phyloP scores from a whole-genome alignment of 2,888 invertebrate species.

The Druceiella hillmani region DNA sequence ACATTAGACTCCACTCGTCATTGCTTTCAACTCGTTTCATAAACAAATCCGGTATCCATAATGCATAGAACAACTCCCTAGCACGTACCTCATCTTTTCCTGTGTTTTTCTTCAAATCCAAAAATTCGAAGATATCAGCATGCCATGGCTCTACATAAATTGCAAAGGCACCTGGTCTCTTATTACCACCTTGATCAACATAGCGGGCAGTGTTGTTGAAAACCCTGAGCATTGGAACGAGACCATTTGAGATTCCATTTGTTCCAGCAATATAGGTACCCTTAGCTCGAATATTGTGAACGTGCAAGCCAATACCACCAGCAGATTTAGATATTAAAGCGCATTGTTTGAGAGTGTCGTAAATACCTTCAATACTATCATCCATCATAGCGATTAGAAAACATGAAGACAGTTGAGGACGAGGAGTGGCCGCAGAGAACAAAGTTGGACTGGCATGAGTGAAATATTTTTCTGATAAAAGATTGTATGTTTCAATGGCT shows the following conservation, averaged over 20 bases:
- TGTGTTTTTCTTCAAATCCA: conserved; percentile 92
- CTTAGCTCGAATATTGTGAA: conserved; percentile 90
- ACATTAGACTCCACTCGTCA: conserved; percentile 93
- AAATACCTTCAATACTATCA: conserved; percentile 95
- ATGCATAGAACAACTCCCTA: conserved; percentile 90
- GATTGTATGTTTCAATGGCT: conserved; percentile 93
- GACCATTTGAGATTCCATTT: conserved; percentile 90
- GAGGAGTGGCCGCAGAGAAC: conserved; percentile 88
- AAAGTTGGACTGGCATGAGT: conserved; percentile 98
- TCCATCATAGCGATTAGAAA: conserved; percentile 91
- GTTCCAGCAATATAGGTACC: conserved; percentile 92
- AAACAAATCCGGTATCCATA: conserved; percentile 98
- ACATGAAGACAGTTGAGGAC: conserved; percentile 93
- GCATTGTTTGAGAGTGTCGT: conserved; percentile 85
- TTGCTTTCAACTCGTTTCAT: conserved; percentile 90
- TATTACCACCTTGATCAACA: conserved; percentile 97
- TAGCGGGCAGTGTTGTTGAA: conserved; percentile 95
- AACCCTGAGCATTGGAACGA: conserved; percentile 93
- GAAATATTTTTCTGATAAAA: conserved; percentile 91
- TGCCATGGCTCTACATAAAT: conserved; percentile 99
- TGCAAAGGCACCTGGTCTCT: conserved; percentile 96
- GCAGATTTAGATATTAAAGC: conserved; percentile 95
- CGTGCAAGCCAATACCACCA: conserved; percentile 94
- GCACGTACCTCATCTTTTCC: conserved; percentile 93
- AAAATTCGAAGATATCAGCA: conserved; percentile 91